These are phyloP conservation scores for Haplochromis vanheusdeni DNA, from an alignment of 2,113 vertebrate genomes.

Conservation along the genomic window DNA sequence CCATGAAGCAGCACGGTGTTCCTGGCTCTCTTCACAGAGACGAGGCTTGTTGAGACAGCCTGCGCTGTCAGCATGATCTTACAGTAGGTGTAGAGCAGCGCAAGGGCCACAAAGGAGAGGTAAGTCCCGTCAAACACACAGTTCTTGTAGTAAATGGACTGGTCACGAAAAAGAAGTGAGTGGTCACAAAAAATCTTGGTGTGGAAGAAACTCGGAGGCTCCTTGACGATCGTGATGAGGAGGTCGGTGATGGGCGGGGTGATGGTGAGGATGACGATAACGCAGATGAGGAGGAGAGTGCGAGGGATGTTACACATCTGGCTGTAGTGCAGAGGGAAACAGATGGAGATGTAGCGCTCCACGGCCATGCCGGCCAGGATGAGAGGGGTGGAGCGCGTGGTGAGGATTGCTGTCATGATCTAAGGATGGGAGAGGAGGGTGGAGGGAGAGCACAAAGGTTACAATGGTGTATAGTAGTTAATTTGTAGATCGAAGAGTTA, in stretches of 20 bases:
- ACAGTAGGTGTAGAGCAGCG: constrained; percentile 71
- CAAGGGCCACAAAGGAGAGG: constrained; percentile 67
- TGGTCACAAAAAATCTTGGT: constrained; percentile 68
- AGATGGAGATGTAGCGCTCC: constrained; percentile 74
- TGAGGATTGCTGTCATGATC: constrained; percentile 66
- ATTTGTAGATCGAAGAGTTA: neutral
- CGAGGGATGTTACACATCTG: constrained; percentile 67
- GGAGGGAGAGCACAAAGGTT: neutral
- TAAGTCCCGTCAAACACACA: constrained; percentile 66
- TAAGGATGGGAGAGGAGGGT: neutral
- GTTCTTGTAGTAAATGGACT: constrained; percentile 70
- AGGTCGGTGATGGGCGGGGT: constrained; percentile 63
- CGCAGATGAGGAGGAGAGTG: constrained; percentile 52
- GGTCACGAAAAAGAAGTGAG: constrained; percentile 56
- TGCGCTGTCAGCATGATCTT: constrained; percentile 65
- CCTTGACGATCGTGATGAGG: constrained; percentile 51
- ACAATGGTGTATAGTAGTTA: neutral
- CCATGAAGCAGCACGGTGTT: constrained; percentile 74
- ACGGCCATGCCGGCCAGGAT: constrained; percentile 74
- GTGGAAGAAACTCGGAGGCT: constrained; percentile 50
- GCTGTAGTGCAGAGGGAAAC: constrained; percentile 65
- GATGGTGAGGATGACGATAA: constrained; percentile 51
- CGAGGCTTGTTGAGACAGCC: constrained; percentile 58
- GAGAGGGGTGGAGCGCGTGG: constrained; percentile 72
- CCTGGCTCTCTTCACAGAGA: constrained; percentile 58